Evolutionary conservation across 2,113 vertebrate genomes (phyloP).

Genomic region (Engystomops pustulosus): DNA sequence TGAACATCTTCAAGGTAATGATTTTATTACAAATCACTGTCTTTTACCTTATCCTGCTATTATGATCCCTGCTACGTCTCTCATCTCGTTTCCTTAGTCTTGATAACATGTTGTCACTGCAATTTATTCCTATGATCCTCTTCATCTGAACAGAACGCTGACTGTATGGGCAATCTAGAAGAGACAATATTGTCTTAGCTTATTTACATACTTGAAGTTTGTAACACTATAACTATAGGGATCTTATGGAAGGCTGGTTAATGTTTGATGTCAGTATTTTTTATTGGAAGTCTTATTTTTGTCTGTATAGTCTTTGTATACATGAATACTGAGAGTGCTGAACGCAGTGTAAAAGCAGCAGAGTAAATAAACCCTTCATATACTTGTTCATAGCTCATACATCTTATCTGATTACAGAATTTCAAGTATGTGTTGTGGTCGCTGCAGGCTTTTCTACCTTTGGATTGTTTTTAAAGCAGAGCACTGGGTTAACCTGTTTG

Average conservation of each 20-base stretch:
- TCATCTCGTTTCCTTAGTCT: neutral
- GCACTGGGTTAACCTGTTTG: slow-evolving; percentile 29
- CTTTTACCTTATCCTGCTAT: neutral
- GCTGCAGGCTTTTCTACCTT: slow-evolving; percentile 30
- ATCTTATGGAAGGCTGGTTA: neutral
- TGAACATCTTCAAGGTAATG: slow-evolving; percentile 28
- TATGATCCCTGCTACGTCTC: neutral
- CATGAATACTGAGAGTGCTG: neutral
- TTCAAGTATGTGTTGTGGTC: slow-evolving; percentile 12
- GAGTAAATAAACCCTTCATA: neutral
- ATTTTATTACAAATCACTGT: neutral
- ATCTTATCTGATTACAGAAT: neutral
- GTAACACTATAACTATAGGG: neutral
- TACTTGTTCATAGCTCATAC: neutral
- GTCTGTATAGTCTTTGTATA: neutral
- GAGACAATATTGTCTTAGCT: neutral
- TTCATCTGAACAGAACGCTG: neutral
- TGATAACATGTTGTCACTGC: neutral
- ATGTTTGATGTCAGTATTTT: neutral
- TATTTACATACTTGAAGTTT: neutral
- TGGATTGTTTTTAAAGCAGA: neutral
- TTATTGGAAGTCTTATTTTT: neutral
- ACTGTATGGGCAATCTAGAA: neutral
- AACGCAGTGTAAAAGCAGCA: neutral
- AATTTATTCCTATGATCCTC: neutral